Evolutionary conservation across 37 sponge, comb jelly and placozoan species (phyloP), one percentile per base, ranked within the genome.

Genomic region (Cliona cf. orientalis): DNA sequence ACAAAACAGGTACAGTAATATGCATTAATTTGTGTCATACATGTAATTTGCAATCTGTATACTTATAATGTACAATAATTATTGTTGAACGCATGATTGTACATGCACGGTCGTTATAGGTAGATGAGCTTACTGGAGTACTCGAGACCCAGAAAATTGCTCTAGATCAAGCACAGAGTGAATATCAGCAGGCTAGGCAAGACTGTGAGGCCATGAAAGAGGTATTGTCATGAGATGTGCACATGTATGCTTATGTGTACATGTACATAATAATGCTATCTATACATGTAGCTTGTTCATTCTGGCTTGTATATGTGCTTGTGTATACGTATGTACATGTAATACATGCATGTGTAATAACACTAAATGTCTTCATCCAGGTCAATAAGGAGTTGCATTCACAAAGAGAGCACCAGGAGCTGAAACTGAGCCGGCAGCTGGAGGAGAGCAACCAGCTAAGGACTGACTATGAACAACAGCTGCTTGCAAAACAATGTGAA

Each of bases 151-250:
- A 66, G 25, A 65, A 37, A 28, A 37, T 33, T 3, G 39, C 32
- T 21, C 67, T 35, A 55, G 33, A 64, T 34, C 66, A 49, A 28
- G 42, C 42, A 35, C 71, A 80, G 61, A 34, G 39, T 3, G 28
- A 19, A 26, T 28, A 31, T 5, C 31, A 31, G 19, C 21, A 58
- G 19, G 39, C 71, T 28, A 9, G 2, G 41, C 72, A 72, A 5
- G 73, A 82, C 22, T 58, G 65, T 0, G 58, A 29, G 38, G 75
- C 84, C 11, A 41, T 72, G 76, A 58, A 44, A 35, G 58, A 84
- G 67, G 74, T 62, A n/a, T 62, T n/a, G n/a, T n/a, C n/a, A n/a
- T n/a, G n/a, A n/a, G n/a, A n/a, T n/a, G n/a, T n/a, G n/a, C n/a
- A n/a, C n/a, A n/a, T n/a, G n/a, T n/a, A n/a, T n/a, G n/a, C n/a